Percentiles rank a stretch among this genome's conserved stretches.
phyloP scores from a whole-genome alignment of 1,140 invertebrate species.

The Conus ventricosus region DNA sequence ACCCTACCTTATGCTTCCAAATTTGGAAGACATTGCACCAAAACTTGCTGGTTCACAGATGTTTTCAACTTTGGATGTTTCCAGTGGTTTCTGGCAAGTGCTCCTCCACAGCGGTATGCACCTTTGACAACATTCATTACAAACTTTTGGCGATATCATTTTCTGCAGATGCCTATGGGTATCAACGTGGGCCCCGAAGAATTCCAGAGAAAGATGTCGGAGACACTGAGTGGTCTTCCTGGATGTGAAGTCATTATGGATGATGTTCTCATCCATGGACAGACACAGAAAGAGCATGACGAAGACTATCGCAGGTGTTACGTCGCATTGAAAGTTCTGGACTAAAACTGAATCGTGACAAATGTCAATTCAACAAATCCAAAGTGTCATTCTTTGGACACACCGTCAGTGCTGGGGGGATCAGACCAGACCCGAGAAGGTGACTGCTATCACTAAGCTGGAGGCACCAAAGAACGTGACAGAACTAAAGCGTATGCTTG shows the following conservation, averaged over 20 bases:
- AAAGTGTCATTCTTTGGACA: too few species aligned
- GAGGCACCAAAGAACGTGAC: conserved; percentile 55
- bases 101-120: conserved; percentile 22
- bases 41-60: conserved; percentile 66
- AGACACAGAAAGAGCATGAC: conserved; percentile 51
- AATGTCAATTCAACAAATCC: conserved; percentile 68
- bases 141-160: conserved; percentile 70
- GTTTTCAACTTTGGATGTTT: conserved; percentile 39
- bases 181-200: conserved; percentile 54
- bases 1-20: conserved; percentile 30
- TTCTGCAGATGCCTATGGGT: conserved; percentile 72
- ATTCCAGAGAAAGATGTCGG: conserved; percentile 43
- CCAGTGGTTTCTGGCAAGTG: conserved; percentile 43
- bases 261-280: conserved; percentile 59
- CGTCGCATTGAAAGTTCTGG: conserved; percentile 48
- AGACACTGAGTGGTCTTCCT: conserved; percentile 38
- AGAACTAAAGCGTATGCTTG: conserved; percentile 25
- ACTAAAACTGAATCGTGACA: conserved; percentile 66
- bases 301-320: conserved; percentile 54
- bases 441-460: conserved; percentile 50
- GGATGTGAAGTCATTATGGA: conserved; percentile 49
- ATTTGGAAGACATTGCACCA: conserved; percentile 39
- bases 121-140: conserved; percentile 52
- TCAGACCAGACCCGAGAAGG: conserved; percentile 68
- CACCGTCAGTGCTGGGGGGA: conserved; percentile 21